Evolutionary conservation across 2,888 invertebrate genomes (phyloP).

Genomic region (Drosophila demipolita): DNA sequence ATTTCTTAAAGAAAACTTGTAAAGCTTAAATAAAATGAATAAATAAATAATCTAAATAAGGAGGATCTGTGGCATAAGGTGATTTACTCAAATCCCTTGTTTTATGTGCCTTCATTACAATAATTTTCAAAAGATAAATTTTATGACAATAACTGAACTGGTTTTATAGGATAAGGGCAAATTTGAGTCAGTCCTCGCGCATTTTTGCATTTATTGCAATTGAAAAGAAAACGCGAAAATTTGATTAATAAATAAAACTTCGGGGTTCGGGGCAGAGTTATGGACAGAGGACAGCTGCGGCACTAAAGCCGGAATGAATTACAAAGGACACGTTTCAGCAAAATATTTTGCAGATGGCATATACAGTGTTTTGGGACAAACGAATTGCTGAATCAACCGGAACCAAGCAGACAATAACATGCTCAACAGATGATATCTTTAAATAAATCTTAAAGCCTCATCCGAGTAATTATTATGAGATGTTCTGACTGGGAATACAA

Average conservation of each 20-base stretch:
- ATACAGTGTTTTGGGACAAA: constrained; percentile 13
- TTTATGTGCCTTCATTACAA: not conserved
- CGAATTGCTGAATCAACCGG: not conserved
- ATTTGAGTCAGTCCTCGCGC: constrained; percentile 1
- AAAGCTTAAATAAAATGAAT: not conserved
- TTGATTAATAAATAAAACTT: constrained; percentile 57
- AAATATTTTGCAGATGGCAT: constrained; percentile 6
- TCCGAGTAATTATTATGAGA: constrained; percentile 28
- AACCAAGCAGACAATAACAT: constrained; percentile 8
- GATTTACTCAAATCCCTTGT: not conserved
- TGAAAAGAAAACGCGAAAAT: constrained; percentile 44
- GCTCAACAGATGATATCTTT: constrained; percentile 15
- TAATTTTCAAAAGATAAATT: not conserved
- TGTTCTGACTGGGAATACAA: constrained; percentile 3
- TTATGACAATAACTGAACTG: not conserved
- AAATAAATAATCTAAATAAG: not conserved
- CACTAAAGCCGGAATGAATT: constrained; percentile 63
- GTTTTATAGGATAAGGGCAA: not conserved
- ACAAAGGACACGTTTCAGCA: constrained; percentile 63
- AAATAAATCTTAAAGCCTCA: constrained; percentile 38
- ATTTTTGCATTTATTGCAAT: constrained; percentile 38
- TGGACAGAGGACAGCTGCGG: constrained; percentile 12
- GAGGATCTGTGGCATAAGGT: not conserved
- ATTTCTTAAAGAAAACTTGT: not conserved
- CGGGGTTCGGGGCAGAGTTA: constrained; percentile 2